Evolutionary conservation across 2,113 vertebrate species (phyloP).

Genomic region (Alethe castanea): DNA sequence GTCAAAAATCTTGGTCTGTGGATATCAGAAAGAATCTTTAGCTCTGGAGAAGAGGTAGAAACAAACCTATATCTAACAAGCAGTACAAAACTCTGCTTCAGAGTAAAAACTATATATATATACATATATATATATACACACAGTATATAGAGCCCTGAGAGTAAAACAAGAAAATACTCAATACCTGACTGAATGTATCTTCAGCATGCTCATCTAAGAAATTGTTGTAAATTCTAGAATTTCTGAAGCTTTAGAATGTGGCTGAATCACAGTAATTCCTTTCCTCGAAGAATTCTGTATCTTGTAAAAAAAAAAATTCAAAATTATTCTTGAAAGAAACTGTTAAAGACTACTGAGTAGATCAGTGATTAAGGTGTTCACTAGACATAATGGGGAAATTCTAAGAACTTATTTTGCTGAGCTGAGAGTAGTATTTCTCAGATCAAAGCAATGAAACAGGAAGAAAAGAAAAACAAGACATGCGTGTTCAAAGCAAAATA

Average conservation of each 20-base stretch:
- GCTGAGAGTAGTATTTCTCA: background rate
- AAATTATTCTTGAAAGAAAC: background rate
- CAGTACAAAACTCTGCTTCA: background rate
- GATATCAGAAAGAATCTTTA: background rate
- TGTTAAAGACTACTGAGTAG: background rate
- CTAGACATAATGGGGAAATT: background rate
- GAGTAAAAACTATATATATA: background rate
- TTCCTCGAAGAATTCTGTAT: background rate
- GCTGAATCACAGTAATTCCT: background rate
- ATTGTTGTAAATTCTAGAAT: background rate
- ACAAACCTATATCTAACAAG: background rate
- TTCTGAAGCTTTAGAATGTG: background rate
- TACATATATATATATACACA: too few species aligned
- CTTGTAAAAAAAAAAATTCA: background rate
- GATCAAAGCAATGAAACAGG: background rate
- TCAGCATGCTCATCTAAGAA: background rate
- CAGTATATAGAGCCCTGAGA: background rate
- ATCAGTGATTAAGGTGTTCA: background rate
- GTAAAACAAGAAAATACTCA: background rate
- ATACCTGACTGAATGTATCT: background rate
- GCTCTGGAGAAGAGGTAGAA: background rate
- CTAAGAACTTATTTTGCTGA: background rate
- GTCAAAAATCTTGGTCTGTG: background rate
- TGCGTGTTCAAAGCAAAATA: background rate
- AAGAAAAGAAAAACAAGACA: background rate